Conservation (phyloP, 2,113 vertebrate genomes). For the Nothobranchius furzeri region DNA sequence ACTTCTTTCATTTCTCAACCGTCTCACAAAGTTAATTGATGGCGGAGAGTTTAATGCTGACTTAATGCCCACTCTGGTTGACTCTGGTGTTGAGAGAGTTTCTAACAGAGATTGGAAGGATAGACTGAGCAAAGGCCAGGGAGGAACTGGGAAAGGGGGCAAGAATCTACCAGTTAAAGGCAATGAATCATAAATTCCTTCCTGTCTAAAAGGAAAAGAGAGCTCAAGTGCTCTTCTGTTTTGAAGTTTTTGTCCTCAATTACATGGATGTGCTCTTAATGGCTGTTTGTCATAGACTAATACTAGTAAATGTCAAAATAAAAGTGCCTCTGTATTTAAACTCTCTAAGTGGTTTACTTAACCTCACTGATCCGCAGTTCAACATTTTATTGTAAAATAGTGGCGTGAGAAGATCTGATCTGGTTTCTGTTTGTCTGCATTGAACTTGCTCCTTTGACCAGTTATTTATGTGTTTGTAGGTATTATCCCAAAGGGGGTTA, state of each 20-base stretch:
- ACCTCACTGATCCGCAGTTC: constrained; percentile 29
- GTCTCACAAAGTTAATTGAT: no score
- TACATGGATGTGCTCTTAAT: constrained; percentile 62
- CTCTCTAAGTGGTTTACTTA: constrained; percentile 49
- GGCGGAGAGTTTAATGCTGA: neutral
- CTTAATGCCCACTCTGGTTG: neutral
- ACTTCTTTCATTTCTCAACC: no score
- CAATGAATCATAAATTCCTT: constrained; percentile 80
- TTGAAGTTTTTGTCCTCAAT: constrained; percentile 69
- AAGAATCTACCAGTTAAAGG: constrained; percentile 69
- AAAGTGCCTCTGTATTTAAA: constrained; percentile 46
- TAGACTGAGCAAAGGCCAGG: constrained; percentile 2
- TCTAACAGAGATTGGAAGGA: neutral
- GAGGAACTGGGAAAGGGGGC: constrained; percentile 26
- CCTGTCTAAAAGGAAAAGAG: constrained; percentile 64
- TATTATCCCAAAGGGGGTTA: no score
- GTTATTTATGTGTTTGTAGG: no score
- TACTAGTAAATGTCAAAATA: constrained; percentile 56
- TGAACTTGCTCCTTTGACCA: no score
- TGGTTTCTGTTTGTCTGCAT: no score
- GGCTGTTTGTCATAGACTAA: constrained; percentile 61
- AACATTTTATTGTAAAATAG: neutral
- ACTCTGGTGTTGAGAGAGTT: neutral
- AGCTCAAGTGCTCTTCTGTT: constrained; percentile 70
- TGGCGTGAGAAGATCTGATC: constrained; percentile 11